Percentiles rank a stretch among this genome's conserved stretches.
These are phyloP conservation scores for Cherax quadricarinatus DNA, from an alignment of 1,140 invertebrate species.

Conservation along the genomic window DNA sequence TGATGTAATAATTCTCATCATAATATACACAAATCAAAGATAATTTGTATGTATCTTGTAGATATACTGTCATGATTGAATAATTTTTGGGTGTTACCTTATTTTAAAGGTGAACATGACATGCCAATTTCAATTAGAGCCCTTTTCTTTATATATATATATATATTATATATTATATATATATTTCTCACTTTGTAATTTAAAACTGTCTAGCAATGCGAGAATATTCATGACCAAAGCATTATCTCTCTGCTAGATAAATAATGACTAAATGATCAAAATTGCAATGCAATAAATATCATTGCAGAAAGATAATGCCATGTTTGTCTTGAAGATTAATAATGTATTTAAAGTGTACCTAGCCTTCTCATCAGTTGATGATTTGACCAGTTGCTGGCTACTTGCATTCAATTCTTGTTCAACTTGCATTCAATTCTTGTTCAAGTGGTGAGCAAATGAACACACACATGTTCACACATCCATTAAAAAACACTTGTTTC, in stretches of 20 bases:
- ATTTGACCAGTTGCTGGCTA: background rate
- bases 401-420: background rate
- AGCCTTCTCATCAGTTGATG: constrained; percentile 8
- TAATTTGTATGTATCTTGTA: background rate
- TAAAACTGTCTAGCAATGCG: background rate
- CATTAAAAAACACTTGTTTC: too few relatives aligned
- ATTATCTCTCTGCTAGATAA: background rate
- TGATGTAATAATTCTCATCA: background rate
- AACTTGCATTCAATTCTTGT: background rate
- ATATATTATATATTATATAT: background rate
- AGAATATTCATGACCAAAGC: background rate
- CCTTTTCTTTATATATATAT: background rate
- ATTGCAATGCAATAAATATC: background rate
- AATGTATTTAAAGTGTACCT: background rate
- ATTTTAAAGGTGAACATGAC: too few relatives aligned
- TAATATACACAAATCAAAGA: background rate
- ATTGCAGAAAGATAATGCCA: background rate
- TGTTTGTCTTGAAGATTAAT: background rate
- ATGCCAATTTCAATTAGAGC: too few relatives aligned
- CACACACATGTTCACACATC: too few relatives aligned
- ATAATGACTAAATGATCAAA: background rate
- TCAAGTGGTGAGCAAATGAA: background rate
- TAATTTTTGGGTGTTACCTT: too few relatives aligned
- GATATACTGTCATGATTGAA: too few relatives aligned
- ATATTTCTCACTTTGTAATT: background rate